Evolutionary conservation across 2,797 vertebrate genomes (phyloP), one percentile per base, ranked within the genome.

Genomic region (Peromyscus melanophrys): DNA sequence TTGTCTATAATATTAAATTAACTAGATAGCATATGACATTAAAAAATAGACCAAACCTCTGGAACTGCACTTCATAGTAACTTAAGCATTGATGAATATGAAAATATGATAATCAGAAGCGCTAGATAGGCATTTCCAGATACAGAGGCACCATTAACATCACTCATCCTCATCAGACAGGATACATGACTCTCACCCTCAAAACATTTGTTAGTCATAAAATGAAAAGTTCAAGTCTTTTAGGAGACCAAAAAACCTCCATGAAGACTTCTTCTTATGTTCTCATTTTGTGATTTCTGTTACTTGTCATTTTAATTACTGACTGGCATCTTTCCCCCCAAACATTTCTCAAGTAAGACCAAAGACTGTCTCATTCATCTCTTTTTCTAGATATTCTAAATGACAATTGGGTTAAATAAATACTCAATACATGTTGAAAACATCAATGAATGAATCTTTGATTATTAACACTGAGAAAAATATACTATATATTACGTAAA

Each of bases 171-270:
- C 89, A 88, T 52, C 37, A 90, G 87, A 76, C 13, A 88, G 9
- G 63, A 43, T 46, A 67, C 34, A 52, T 59, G 59, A 67, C 65
- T 94, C 78, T 96, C 19, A 87, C 87, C 40, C 91, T 96, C 71
- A 80, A 73, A 96, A 94, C 84, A 94, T 71, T 78, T 96, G 69
- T 80, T 96, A 92, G 71, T 92, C 52, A 88, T 91, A 34, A 86
- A 88, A 96, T 86, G 69, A 92, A 49, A 94, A 65, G 83, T 55
- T 88, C 19, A 76, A 63, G n/a, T 89, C 40, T 92, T 96, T 96
- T 37, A 89, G 37, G 49, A 76, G 40, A 40, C 43, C 84, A 95
- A 95, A 85, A 57, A 34, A 85, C 46, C 63, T n/a, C 90, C 29
- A 75, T n/a, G 78, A 87, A 93, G 37, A 80, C 46, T 75, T 92